These are phyloP conservation scores for Nephrotoma guestfalica DNA, from an alignment of 2,888 invertebrate species.

Conservation along the genomic window DNA sequence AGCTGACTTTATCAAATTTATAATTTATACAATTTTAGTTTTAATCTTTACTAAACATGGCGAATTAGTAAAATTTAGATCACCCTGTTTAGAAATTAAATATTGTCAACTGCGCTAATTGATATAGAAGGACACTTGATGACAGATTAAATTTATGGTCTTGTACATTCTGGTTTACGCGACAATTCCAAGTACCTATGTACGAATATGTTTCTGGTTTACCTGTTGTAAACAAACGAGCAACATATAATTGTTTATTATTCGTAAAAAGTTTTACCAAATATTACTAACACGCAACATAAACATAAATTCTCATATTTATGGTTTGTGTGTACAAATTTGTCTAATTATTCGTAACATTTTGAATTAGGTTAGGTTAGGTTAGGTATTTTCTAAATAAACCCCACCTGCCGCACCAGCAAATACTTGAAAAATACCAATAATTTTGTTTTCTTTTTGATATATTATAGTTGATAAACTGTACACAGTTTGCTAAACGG, in stretches of 20 bases:
- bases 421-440: neutral
- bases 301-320: neutral
- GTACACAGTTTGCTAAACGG: neutral
- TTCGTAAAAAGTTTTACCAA: neutral
- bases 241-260: neutral
- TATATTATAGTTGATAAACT: neutral
- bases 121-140: no score
- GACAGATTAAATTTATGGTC: no score
- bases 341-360: neutral
- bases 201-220: neutral
- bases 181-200: neutral
- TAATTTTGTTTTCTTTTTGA: neutral
- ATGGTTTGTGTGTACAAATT: neutral
- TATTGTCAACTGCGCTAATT: no score
- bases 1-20: no score
- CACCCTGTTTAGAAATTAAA: no score
- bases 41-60: no score
- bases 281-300: neutral
- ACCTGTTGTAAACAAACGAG: neutral
- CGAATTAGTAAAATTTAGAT: no score
- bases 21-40: no score
- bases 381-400: neutral
- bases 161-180: no score
- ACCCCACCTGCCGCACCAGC: neutral
- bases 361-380: neutral